Conservation (phyloP, 1,140 invertebrate genomes). For the Conus ventricosus region DNA sequence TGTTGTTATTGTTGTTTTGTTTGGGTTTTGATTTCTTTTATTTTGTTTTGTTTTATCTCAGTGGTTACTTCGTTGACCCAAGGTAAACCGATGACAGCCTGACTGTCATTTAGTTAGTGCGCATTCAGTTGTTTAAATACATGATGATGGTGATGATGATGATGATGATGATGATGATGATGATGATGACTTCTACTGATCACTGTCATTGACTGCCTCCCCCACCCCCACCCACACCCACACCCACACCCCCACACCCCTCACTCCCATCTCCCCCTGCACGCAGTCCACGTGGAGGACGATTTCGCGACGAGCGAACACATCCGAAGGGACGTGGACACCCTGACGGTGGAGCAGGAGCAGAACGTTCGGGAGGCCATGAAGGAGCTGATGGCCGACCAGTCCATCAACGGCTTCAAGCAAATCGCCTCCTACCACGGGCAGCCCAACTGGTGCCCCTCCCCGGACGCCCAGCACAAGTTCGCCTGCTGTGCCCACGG, state of each 20-base stretch:
- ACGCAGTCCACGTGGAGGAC: constrained; percentile 16
- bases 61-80: too few species aligned
- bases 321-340: constrained; percentile 39
- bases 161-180: neutral
- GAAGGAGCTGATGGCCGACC: constrained; percentile 20
- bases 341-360: constrained; percentile 38
- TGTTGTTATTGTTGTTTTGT: too few species aligned
- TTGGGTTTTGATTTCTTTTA: too few species aligned
- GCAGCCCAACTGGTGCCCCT: constrained; percentile 39
- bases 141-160: too few species aligned
- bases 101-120: too few species aligned
- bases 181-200: too few species aligned
- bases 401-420: constrained; percentile 34
- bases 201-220: too few species aligned
- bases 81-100: too few species aligned
- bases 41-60: too few species aligned
- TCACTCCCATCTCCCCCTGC: neutral
- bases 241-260: too few species aligned
- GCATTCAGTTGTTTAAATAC: too few species aligned
- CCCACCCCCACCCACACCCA: too few species aligned
- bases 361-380: constrained; percentile 44
- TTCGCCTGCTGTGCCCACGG: constrained; percentile 47
- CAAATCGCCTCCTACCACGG: constrained; percentile 41
- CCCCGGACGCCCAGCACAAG: constrained; percentile 35
- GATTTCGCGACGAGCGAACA: neutral